Base-by-base conservation (phyloP, 2,113 vertebrate genomes). In the Chelonoidis abingdonii region DNA sequence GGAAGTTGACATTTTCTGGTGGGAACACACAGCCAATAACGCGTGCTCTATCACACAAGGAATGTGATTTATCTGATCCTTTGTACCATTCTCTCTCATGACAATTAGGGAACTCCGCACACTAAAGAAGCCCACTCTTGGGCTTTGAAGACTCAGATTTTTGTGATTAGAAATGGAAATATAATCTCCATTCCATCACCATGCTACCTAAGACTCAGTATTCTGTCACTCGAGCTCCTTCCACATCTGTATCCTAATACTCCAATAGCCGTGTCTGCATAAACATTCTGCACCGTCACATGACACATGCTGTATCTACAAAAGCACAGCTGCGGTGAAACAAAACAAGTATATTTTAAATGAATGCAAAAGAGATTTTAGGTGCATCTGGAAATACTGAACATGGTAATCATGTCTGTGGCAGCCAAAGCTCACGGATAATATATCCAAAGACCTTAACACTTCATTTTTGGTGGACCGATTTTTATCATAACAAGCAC, bases 401-500 rank as follows among this genome's bases (percentile, higher is more conserved):
- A 79, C 22, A 41, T n/a, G 52, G 80, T 47, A 80, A 94, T 82
- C 35, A 44, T 50, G 52, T 57, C 76, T 85, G 78, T 35, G 76
- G 56, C 78, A 92, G 57, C 53, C 10, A 2, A 91, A 92, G 44
- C 54, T 88, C 80, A 25, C 2, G 80, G 97, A 93, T 90, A 96
- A 94, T 47, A 5, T 3, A 16, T 53, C 29, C 16, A 92, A 10
- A 25, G 44, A 80, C 85, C 88, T 83, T 78, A 89, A 93, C 93
- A 94, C 94, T 49, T 96, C 90, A 89, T 72, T 95, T 90, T 80
- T 65, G 90, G 84, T 92, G 88, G 97, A 79, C 72, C 95, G 86
- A 87, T 95, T 94, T 92, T 96, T 50, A 84, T 75, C 47, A 92
- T 41, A 84, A 86, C 86, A 94, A 94, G 85, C 10, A 88, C 69